Conservation (phyloP, 2,797 vertebrate genomes). For the Channallabes apus region DNA sequence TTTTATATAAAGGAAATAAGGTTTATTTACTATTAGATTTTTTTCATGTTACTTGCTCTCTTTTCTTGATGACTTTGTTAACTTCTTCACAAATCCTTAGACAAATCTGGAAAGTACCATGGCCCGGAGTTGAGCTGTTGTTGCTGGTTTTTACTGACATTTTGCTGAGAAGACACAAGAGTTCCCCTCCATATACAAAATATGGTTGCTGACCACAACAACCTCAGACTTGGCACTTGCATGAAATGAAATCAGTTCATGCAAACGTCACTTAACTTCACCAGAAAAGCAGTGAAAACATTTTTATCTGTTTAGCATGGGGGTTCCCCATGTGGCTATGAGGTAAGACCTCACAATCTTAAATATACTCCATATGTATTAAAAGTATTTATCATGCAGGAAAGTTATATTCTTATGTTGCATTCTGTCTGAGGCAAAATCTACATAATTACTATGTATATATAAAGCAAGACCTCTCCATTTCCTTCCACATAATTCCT, state of each 20-base stretch:
- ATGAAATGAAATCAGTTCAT: slow-evolving; percentile 33
- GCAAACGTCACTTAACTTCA: slow-evolving; percentile 21
- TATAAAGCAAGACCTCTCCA: slow-evolving; percentile 13
- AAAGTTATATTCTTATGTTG: not conserved
- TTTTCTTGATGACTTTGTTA: not conserved
- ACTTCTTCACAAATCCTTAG: slow-evolving; percentile 8
- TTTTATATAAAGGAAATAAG: not conserved
- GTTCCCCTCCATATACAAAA: slow-evolving; percentile 34
- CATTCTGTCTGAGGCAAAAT: not conserved
- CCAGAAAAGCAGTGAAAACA: slow-evolving; percentile 37
- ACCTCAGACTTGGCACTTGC: slow-evolving; percentile 31
- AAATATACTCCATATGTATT: not conserved
- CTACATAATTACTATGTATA: slow-evolving; percentile 7
- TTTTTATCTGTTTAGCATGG: slow-evolving; percentile 13
- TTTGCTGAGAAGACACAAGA: slow-evolving; percentile 53
- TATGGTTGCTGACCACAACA: slow-evolving; percentile 38
- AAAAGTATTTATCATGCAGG: not conserved
- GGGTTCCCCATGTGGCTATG: slow-evolving; percentile 38
- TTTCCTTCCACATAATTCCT: slow-evolving; percentile 29
- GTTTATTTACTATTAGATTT: not conserved
- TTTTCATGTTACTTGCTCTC: not conserved
- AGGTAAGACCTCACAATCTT: slow-evolving; percentile 25
- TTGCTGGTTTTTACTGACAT: slow-evolving; percentile 25
- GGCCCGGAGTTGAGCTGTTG: not conserved
- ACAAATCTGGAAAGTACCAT: slow-evolving; percentile 55